Evolutionary conservation across 1,140 invertebrate genomes (phyloP), one percentile per base, ranked within the genome.

Genomic region (Ips typographus): DNA sequence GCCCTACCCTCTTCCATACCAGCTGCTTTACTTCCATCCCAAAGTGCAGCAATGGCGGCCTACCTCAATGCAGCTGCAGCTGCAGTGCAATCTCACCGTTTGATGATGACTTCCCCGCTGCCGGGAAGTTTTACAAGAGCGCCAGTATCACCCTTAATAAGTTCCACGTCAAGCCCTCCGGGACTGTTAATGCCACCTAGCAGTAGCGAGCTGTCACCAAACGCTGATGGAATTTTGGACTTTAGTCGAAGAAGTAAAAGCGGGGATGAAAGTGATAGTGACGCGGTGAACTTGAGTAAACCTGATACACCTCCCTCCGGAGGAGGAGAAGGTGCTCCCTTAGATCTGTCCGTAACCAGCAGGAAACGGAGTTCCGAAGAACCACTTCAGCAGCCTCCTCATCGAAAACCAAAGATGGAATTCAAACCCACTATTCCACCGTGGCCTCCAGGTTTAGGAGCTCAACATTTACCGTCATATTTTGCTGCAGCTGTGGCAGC

Each of bases 371-470:
- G 87, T 22, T 83, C 87, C 2, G 86, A 88, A 3, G 87, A 90
- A 61, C 85, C 84, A 0, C 83, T 86, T 2, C 84, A 85, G 1
- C 86, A 88, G 3, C 85, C 85, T 0, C 83, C 83, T 1, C 82
- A 87, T 44, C 90, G 91, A 72, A 87, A 87, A 55, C 86, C 88
- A 1, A 84, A 88, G 72, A 76, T 86, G 2, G 77, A 83, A n/a
- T 77, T 84, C 1, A 87, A 90, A 72, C 85, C 89, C n/a, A 0
- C 82, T 83, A 2, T 89, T 1, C 88, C 89, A 0, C 89, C 90
- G 1, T 93, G 91, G 91, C 86, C 89, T 40, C 89, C 90, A 0
- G 89, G 90, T 1, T 87, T 92, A 3, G 89, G 91, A n/a, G 86
- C 88, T 2, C 85, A 86, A 5, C 88, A 90, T 75, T 85, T 91